phyloP scores from a whole-genome alignment of 2,888 invertebrate genomes.

The Palloptera scutellata region DNA sequence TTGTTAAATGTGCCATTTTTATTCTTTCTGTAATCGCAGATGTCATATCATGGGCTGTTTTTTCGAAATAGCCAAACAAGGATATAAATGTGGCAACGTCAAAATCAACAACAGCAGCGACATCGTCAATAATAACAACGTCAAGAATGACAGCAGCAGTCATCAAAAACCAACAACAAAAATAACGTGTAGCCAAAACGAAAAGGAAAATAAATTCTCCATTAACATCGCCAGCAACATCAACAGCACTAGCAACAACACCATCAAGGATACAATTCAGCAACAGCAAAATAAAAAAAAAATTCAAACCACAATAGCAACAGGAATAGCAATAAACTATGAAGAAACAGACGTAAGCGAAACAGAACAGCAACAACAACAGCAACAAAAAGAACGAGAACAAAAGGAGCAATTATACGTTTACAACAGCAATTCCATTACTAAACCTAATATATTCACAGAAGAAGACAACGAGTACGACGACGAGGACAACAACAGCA shows the following conservation, averaged over 20 bases:
- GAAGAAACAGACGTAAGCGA: neutral
- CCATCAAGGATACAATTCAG: neutral
- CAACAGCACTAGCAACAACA: neutral
- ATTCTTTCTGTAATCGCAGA: conserved; percentile 70
- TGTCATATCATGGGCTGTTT: conserved; percentile 92
- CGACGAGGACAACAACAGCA: conserved; percentile 26
- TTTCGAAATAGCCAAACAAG: conserved; percentile 70
- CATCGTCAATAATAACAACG: conserved; percentile 25
- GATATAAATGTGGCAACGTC: conserved; percentile 31
- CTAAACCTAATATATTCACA: conserved; percentile 2
- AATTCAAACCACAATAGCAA: conserved; percentile 13
- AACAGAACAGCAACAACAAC: conserved; percentile 31
- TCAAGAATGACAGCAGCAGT: conserved; percentile 3
- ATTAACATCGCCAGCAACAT: neutral
- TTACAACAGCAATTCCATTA: conserved; percentile 33
- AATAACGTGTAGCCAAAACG: neutral
- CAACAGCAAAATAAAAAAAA: neutral
- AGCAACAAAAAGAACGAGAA: conserved; percentile 41
- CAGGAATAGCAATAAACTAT: conserved; percentile 39
- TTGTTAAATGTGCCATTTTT: neutral
- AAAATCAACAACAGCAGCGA: conserved; percentile 22
- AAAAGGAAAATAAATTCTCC: neutral
- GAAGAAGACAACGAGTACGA: conserved; percentile 11
- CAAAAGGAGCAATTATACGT: neutral
- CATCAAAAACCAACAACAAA: neutral